phyloP scores from a whole-genome alignment of 2,888 invertebrate genomes.

The Unio delphinus region DNA sequence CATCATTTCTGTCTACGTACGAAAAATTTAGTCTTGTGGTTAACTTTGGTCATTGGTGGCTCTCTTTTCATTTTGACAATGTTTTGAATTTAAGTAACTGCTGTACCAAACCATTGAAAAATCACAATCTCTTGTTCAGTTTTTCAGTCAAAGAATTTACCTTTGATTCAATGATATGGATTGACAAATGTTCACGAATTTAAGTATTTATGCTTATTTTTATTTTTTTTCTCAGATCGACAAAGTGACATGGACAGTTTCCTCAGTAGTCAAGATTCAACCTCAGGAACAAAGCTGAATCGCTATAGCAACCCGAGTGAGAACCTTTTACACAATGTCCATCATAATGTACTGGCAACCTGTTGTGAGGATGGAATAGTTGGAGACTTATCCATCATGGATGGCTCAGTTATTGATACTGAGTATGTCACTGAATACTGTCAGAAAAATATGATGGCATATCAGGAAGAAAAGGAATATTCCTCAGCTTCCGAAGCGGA shows the following conservation, averaged over 20 bases:
- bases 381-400: constrained; percentile 62
- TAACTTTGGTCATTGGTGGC: too few relatives aligned
- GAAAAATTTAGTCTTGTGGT: too few relatives aligned
- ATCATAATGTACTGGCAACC: constrained; percentile 23
- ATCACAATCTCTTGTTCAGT: too few relatives aligned
- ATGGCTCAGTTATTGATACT: constrained; percentile 66
- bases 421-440: constrained; percentile 65
- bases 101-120: too few relatives aligned
- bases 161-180: too few relatives aligned
- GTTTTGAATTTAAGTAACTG: too few relatives aligned
- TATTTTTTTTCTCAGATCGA: constrained; percentile 23
- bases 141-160: too few relatives aligned
- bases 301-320: constrained; percentile 41
- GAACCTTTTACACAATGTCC: constrained; percentile 38
- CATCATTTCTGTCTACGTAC: too few relatives aligned
- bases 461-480: constrained; percentile 46
- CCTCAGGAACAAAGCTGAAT: constrained; percentile 33
- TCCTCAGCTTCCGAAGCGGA: constrained; percentile 52
- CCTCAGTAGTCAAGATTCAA: constrained; percentile 37
- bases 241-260: constrained; percentile 46
- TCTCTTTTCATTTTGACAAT: too few relatives aligned
- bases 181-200: not conserved
- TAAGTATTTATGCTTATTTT: not conserved
- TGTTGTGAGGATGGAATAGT: constrained; percentile 41
- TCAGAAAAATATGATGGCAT: constrained; percentile 45